These are phyloP conservation scores for Oncopeltus fasciatus DNA, from an alignment of 1,140 invertebrate species.

Conservation along the genomic window DNA sequence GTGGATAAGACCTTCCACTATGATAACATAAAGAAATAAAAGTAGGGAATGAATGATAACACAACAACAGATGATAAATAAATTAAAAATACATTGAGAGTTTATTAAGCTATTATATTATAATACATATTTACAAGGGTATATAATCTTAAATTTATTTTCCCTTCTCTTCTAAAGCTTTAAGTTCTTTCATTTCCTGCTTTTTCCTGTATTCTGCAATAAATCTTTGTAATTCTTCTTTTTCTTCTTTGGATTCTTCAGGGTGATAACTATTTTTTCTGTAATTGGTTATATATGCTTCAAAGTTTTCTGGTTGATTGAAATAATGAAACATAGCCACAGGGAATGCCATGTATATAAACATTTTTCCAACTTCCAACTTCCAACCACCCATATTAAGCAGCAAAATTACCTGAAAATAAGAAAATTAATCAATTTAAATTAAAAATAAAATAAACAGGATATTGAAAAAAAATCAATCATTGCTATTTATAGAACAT, in stretches of 20 bases:
- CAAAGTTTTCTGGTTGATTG: slow-evolving; percentile 69
- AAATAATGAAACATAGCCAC: slow-evolving; percentile 70
- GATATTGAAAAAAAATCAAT: too few relatives aligned
- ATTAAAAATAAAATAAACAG: too few relatives aligned
- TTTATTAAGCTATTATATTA: too few relatives aligned
- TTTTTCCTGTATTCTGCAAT: slow-evolving; percentile 42
- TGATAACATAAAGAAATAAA: too few relatives aligned
- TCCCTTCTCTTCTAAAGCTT: slow-evolving; percentile 30
- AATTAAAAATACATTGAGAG: too few relatives aligned
- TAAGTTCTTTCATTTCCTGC: slow-evolving; percentile 30
- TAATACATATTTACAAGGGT: too few relatives aligned
- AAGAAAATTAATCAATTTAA: neutral
- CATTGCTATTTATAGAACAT: too few relatives aligned
- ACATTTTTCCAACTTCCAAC: slow-evolving; percentile 67
- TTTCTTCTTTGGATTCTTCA: slow-evolving; percentile 39
- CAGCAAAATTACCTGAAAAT: neutral
- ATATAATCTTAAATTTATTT: too few relatives aligned
- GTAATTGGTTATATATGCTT: slow-evolving; percentile 57
- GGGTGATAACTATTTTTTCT: slow-evolving; percentile 53
- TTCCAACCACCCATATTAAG: slow-evolving; percentile 67
- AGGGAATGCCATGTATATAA: slow-evolving; percentile 70
- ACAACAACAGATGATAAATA: too few relatives aligned
- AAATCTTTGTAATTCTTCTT: slow-evolving; percentile 38
- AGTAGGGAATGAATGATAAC: too few relatives aligned
- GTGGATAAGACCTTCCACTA: too few relatives aligned